phyloP scores from a whole-genome alignment of 2,888 invertebrate species.

The Ferdinandea cuprea region DNA sequence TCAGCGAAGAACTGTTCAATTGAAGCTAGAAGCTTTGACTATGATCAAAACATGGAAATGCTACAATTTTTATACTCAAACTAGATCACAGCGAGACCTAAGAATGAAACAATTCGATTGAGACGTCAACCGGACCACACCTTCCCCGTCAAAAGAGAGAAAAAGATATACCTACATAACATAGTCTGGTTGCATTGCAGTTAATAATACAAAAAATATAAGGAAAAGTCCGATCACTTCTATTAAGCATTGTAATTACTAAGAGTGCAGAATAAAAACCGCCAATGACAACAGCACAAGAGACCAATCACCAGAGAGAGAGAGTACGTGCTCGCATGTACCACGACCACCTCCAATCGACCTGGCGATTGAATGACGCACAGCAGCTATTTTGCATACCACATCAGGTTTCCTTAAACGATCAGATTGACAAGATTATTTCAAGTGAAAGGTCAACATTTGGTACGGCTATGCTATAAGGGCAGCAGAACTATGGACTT shows the following conservation, averaged over 20 bases:
- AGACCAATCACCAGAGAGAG: conserved; percentile 2
- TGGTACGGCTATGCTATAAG: conserved; percentile 17
- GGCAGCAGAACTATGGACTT: conserved; percentile 24
- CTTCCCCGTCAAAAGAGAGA: conserved; percentile 33
- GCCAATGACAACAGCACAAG: conserved; percentile 34
- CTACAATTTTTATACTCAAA: conserved; percentile 68
- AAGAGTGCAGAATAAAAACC: conserved; percentile 7
- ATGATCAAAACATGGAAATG: conserved; percentile 55
- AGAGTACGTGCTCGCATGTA: background rate
- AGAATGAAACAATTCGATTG: conserved; percentile 53
- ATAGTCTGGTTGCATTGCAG: conserved; percentile 12
- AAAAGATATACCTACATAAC: conserved; percentile 46
- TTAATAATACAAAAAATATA: conserved; percentile 22
- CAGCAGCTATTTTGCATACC: conserved; percentile 45
- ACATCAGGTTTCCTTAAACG: conserved; percentile 61
- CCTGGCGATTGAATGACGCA: conserved; percentile 27
- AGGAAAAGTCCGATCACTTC: conserved; percentile 47
- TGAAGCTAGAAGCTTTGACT: conserved; percentile 71
- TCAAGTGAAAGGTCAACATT: conserved; percentile 53
- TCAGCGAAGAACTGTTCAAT: conserved; percentile 75
- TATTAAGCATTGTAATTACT: conserved; percentile 40
- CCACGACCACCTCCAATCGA: conserved; percentile 13
- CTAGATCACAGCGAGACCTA: conserved; percentile 29
- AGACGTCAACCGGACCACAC: conserved; percentile 55
- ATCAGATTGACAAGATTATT: conserved; percentile 8